phyloP scores from a whole-genome alignment of 2,888 invertebrate genomes.

The Agrochola macilenta region DNA sequence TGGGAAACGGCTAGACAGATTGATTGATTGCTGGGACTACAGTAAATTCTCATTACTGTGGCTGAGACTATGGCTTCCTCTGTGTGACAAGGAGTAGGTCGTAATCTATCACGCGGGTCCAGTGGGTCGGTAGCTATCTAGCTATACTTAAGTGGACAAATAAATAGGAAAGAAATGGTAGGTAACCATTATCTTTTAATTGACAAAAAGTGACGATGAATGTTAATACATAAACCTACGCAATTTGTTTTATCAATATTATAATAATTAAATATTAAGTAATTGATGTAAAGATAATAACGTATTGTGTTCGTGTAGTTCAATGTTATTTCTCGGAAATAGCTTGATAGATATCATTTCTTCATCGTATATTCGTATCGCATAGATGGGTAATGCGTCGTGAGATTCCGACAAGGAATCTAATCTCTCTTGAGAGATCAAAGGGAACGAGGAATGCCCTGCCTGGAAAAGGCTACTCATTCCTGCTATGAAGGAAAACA shows the following conservation, averaged over 20 bases:
- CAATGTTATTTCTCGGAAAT: constrained; percentile 17
- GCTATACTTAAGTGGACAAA: no score
- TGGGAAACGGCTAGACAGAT: no score
- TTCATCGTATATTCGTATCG: neutral
- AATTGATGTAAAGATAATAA: constrained; percentile 17
- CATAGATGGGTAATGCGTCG: neutral
- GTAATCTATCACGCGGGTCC: no score
- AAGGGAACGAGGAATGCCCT: no score
- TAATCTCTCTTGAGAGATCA: no score
- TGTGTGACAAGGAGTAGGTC: no score
- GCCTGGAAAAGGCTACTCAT: no score
- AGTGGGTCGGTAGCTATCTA: no score
- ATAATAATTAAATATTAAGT: neutral
- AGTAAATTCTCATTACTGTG: no score
- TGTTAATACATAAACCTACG: neutral
- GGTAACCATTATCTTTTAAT: neutral
- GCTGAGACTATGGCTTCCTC: no score
- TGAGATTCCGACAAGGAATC: neutral
- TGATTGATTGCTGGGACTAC: no score
- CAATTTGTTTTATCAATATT: constrained; percentile 5
- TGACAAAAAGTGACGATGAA: neutral
- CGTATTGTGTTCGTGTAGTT: neutral
- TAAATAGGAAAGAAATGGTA: neutral
- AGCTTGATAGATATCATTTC: neutral
- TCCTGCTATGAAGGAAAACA: no score